Evolutionary conservation across 2,113 vertebrate genomes (phyloP).

Genomic region (Thalassarche chlororhynchos): DNA sequence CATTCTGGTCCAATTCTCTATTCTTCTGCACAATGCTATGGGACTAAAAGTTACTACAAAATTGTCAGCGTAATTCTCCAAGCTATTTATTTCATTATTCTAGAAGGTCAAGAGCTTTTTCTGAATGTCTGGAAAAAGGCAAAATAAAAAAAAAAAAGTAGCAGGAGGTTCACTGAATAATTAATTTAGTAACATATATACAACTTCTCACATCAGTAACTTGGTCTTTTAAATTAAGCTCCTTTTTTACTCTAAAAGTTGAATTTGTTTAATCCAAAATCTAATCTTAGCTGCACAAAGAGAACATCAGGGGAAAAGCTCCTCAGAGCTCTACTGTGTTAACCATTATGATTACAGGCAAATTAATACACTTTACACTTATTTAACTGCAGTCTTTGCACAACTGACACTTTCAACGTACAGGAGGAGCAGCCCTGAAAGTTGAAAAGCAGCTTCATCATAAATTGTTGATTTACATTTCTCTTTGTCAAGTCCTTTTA

Average conservation of each 20-base stretch:
- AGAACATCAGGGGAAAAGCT: neutral
- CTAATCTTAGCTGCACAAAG: neutral
- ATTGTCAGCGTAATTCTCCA: neutral
- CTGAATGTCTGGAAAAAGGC: neutral
- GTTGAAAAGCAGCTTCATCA: conserved; percentile 49
- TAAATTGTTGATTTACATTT: conserved; percentile 55
- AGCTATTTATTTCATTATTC: neutral
- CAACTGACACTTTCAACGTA: conserved; percentile 21
- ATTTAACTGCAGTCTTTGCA: conserved; percentile 40
- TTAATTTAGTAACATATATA: neutral
- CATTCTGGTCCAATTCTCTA: neutral
- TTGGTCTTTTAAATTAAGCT: neutral
- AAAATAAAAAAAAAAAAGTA: neutral
- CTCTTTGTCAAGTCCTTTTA: neutral
- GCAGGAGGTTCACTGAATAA: neutral
- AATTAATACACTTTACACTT: neutral
- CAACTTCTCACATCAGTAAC: neutral
- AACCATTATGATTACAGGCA: conserved; percentile 7
- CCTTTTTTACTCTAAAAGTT: neutral
- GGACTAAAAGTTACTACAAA: neutral
- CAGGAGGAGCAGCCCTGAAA: conserved; percentile 9
- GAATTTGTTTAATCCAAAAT: conserved; percentile 15
- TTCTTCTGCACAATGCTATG: neutral
- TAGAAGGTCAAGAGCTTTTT: conserved; percentile 6
- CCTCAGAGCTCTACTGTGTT: neutral